phyloP scores from a whole-genome alignment of 2,888 invertebrate genomes.

The Dryococelus australis region DNA sequence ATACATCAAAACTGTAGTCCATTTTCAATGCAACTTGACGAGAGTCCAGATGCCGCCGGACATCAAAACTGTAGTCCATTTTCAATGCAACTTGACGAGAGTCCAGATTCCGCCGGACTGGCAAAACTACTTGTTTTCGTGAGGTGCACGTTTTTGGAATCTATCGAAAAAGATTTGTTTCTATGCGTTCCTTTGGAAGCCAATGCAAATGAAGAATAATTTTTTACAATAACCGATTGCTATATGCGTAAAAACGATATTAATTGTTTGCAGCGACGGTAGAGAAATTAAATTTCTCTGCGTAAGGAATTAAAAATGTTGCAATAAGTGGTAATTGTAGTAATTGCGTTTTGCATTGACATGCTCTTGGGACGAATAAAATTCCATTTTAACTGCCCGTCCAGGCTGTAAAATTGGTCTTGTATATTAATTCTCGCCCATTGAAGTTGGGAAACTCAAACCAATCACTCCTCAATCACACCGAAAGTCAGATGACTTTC shows the following conservation, averaged over 20 bases:
- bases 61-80: neutral
- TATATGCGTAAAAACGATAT: neutral
- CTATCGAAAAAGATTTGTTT: conserved; percentile 30
- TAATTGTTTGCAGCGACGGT: conserved; percentile 18
- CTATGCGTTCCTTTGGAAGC: neutral
- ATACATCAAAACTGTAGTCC: neutral
- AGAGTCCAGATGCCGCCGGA: conserved; percentile 30
- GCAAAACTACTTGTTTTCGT: conserved; percentile 19
- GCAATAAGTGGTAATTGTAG: too few relatives aligned
- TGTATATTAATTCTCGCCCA: neutral
- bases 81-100: conserved; percentile 46
- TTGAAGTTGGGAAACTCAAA: neutral
- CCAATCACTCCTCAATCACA: neutral
- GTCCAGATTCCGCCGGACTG: conserved; percentile 19
- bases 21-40: conserved; percentile 47
- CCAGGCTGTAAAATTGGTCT: neutral
- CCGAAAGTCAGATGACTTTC: conserved; percentile 23
- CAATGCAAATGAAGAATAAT: neutral
- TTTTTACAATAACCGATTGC: conserved; percentile 5
- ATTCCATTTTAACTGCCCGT: too few relatives aligned
- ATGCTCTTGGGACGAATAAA: too few relatives aligned
- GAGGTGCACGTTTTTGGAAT: neutral
- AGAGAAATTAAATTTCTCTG: neutral
- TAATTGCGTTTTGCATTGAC: too few relatives aligned
- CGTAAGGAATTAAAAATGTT: neutral